phyloP scores from a whole-genome alignment of 2,797 vertebrate genomes.

The Uromys caudimaculatus region DNA sequence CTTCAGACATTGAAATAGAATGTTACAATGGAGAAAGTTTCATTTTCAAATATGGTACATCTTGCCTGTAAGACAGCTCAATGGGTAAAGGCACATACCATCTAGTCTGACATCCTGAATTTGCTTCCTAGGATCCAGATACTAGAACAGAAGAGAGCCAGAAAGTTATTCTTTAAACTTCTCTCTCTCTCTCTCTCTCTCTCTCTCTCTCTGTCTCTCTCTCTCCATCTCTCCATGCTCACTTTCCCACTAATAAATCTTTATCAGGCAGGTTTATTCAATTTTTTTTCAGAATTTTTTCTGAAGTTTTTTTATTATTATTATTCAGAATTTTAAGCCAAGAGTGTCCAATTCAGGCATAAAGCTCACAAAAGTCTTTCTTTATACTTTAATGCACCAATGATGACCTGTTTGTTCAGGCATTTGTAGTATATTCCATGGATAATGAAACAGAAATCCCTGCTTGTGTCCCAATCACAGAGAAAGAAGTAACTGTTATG shows the following conservation, averaged over 20 bases:
- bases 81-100: background rate
- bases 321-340: slow-evolving; percentile 25
- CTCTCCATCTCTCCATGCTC: background rate
- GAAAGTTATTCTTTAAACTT: background rate
- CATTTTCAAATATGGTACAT: background rate
- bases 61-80: background rate
- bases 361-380: slow-evolving; percentile 40
- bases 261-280: background rate
- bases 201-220: background rate
- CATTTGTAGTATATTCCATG: slow-evolving; percentile 54
- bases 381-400: slow-evolving; percentile 17
- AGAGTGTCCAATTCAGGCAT: background rate
- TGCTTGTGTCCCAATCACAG: background rate
- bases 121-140: background rate
- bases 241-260: background rate
- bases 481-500: slow-evolving; percentile 7
- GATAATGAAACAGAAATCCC: slow-evolving; percentile 64
- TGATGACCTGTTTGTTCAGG: background rate
- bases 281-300: background rate
- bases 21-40: background rate
- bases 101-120: background rate
- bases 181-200: background rate
- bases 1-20: slow-evolving; percentile 2
- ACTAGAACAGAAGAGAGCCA: background rate
- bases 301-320: background rate